Conservation (phyloP, 23 tunicate species). For the Styela clava region DNA sequence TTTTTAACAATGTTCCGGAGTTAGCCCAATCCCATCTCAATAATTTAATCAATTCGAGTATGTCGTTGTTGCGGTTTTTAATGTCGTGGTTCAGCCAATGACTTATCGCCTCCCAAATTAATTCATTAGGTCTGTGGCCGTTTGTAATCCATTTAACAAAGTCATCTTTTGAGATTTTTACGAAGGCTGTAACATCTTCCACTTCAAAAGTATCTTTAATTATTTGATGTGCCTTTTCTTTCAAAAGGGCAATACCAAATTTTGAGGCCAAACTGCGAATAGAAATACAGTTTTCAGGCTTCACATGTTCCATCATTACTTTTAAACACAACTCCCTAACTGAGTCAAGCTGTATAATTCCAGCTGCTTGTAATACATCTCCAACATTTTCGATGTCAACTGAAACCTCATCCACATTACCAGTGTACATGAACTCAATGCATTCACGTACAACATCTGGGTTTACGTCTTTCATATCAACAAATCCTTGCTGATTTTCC, state of each 20-base stretch:
- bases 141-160: too few relatives aligned
- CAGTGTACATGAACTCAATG: background rate
- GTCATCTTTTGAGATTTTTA: background rate
- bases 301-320: background rate
- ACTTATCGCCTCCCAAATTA: background rate
- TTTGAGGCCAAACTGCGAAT: background rate
- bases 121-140: background rate
- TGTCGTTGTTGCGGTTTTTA: background rate
- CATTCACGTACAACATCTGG: background rate
- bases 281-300: background rate
- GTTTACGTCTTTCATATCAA: background rate
- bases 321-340: background rate
- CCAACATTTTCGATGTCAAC: background rate
- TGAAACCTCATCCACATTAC: background rate
- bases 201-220: background rate
- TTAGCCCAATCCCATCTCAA: background rate
- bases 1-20: background rate
- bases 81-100: background rate
- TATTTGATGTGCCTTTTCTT: background rate
- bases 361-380: background rate
- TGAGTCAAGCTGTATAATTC: background rate
- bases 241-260: background rate
- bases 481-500: background rate
- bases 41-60: background rate
- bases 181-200: background rate